These are phyloP conservation scores for Phylloscopus whistleri DNA, from an alignment of 2,113 vertebrate genomes.

Conservation along the genomic window DNA sequence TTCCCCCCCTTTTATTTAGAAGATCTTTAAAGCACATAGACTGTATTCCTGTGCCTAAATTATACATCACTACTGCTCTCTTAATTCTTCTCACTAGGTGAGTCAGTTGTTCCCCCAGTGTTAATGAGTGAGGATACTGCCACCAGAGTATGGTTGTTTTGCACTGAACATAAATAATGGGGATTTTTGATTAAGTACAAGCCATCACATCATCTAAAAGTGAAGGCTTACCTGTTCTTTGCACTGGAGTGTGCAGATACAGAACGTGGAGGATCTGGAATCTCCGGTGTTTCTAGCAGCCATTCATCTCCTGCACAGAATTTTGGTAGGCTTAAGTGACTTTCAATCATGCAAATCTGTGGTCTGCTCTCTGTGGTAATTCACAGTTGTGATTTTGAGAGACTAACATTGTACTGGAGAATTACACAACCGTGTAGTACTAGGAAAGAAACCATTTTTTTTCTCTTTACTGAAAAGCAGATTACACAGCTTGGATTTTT, in stretches of 20 bases:
- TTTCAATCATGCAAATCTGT: background rate
- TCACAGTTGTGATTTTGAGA: background rate
- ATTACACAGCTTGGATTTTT: background rate
- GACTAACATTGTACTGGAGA: background rate
- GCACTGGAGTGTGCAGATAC: background rate
- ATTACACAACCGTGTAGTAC: background rate
- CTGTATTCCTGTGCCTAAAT: background rate
- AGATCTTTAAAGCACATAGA: background rate
- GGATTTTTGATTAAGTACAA: background rate
- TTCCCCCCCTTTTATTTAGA: background rate
- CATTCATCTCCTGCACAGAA: background rate
- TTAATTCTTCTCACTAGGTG: background rate
- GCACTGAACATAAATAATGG: accelerated
- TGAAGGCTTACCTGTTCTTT: background rate
- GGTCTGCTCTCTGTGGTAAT: background rate
- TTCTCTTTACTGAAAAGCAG: background rate
- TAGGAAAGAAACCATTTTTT: background rate
- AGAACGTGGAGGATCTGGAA: background rate
- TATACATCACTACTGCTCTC: background rate
- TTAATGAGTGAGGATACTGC: background rate
- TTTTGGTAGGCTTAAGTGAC: background rate
- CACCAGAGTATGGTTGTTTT: background rate
- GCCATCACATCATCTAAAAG: background rate
- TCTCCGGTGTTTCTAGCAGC: background rate
- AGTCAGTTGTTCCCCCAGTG: background rate